A percentile compares a stretch with the other conserved stretches of the same genome.
Conservation (phyloP, 1,140 invertebrate species). For the Pectinophora gossypiella region DNA sequence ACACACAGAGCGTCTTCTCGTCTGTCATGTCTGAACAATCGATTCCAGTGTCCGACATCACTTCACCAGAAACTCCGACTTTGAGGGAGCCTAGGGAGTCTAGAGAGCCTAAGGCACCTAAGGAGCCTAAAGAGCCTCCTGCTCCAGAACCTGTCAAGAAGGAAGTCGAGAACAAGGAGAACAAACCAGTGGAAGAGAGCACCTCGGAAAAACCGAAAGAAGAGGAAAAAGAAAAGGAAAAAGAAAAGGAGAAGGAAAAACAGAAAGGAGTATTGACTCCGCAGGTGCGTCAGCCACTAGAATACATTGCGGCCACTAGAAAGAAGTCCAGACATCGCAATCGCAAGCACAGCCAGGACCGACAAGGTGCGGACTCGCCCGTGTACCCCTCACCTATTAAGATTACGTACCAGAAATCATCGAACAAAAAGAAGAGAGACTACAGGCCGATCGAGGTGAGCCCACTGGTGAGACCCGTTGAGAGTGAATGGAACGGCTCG, state of each 20-base stretch:
- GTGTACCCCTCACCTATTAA: conserved; percentile 77
- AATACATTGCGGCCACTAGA: conserved; percentile 80
- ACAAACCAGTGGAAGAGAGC: conserved; percentile 65
- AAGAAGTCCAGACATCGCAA: conserved; percentile 80
- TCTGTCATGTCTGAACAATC: conserved; percentile 83
- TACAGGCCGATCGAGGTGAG: conserved; percentile 74
- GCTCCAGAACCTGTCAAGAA: conserved; percentile 37
- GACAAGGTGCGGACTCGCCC: conserved; percentile 78
- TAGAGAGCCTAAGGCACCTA: too few relatives aligned
- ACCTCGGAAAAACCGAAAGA: conserved; percentile 28
- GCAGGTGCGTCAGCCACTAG: conserved; percentile 79
- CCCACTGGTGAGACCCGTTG: conserved; percentile 49
- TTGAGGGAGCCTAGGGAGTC: conserved; percentile 52
- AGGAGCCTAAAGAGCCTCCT: background rate
- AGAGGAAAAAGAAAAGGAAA: conserved; percentile 37
- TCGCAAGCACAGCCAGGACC: conserved; percentile 76
- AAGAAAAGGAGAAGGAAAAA: conserved; percentile 60
- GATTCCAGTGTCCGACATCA: conserved; percentile 78
- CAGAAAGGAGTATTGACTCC: conserved; percentile 77
- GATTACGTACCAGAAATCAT: conserved; percentile 75
- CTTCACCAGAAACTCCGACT: conserved; percentile 62
- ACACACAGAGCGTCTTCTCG: conserved; percentile 83
- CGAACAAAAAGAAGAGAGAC: conserved; percentile 75
- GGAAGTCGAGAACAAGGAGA: conserved; percentile 53
- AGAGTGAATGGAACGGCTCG: conserved; percentile 79